Evolutionary conservation across 2,888 invertebrate genomes (phyloP), one percentile per base, ranked within the genome.

Genomic region (Tipula vernalis): DNA sequence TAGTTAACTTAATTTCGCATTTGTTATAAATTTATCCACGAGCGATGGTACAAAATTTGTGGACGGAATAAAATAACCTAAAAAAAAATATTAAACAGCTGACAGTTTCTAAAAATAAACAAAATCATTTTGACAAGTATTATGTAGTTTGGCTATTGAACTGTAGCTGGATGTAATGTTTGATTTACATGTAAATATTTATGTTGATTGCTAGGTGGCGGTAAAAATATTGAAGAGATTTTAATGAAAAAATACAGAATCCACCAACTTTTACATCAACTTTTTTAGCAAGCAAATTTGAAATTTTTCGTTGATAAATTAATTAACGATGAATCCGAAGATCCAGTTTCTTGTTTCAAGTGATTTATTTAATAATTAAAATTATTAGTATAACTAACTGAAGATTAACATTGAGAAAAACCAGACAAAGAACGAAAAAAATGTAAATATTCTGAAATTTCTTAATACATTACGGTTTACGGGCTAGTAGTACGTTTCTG

Each of bases 21-120:
- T 71, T 28, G 8, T 10, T 71, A 71, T 28, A 28, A 71, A 71
- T 71, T 18, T 71, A 71, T 12, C 28, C 5, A n/a, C 28, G 71
- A 71, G 28, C 71, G 71, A 71, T 8, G 51, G 51, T 57, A 15
- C 5, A 57, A 57, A 57, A 5, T 44, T 6, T 57, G 51, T 71
- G 71, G 71, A 71, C 71, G 71, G 71, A 28, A 71, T 71, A 6
- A 71, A 71, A 71, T 71, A 71, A 71, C 71, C 71, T 71, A 71
- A 71, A 71, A 71, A 71, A 28, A 57, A 71, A 6, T 71, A 28
- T 28, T 8, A 2, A 28, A 71, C 71, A 71, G 71, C 71, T 71
- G 71, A 71, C 71, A 71, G 71, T 71, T 71, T 71, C 71, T 71
- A 71, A 71, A 71, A 71, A 71, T 71, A 71, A 71, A 71, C 71